Base-by-base conservation (phyloP, 2,888 invertebrate genomes). In the Drosophila lacicola region DNA sequence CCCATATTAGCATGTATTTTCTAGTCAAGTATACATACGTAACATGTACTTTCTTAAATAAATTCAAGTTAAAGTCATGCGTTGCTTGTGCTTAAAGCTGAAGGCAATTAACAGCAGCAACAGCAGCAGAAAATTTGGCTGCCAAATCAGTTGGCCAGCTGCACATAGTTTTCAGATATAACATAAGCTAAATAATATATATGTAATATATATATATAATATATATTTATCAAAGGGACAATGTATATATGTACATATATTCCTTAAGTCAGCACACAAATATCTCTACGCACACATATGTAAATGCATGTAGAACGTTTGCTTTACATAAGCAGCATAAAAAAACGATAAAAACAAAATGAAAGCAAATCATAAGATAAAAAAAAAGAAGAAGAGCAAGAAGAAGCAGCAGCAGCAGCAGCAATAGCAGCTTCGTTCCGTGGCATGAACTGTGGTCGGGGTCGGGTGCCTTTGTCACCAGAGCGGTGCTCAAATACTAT, bases 391-490 rank as follows among this genome's bases (percentile, higher is more conserved):
- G 55, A 21, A 62, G 54, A 56, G 29, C 33, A 41, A 68, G 57
- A 14, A 21, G 10, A 9, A 37, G 47, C 25, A 55, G 51, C 13
- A 54, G 25, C 9, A 56, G 51, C 11, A 9, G 14, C 9, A 19
- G 51, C 34, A 49, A 62, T 19, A 57, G 46, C n/a, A 55, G 58
- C 36, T 47, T 60, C 70, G 57, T 55, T 56, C 55, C 70, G 57
- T 49, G 50, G 36, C 39, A 29, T 10, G 29, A 33, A 29, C 25
- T 54, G 42, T 34, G 47, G 29, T 60, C 46, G 63, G 51, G 57
- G 65, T 81, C 71, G 79, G 75, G 63, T 75, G 79, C 70, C 83
- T 78, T 89, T 88, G 88, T 88, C 88, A 85, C 89, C 90, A 89
- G 68, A 63, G 73, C 68, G 67, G 70, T 73, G 84, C 89, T 82